phyloP scores from a whole-genome alignment of 2,113 vertebrate genomes.

The Xiphias gladius region DNA sequence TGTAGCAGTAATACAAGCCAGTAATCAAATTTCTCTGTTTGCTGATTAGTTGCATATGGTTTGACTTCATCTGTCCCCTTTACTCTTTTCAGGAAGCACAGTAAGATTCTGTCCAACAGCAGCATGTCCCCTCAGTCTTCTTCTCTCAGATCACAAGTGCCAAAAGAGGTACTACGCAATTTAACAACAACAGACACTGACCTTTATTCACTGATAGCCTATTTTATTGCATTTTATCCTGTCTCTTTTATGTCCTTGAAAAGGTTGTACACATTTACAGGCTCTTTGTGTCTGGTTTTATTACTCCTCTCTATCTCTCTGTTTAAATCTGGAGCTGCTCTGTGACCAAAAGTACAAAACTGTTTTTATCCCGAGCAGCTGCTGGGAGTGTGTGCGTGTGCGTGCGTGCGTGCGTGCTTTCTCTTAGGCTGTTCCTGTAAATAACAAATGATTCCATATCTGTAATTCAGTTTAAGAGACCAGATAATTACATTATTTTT shows the following conservation, averaged over 20 bases:
- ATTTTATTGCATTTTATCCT: not conserved
- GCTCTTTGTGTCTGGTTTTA: slow-evolving; percentile 5
- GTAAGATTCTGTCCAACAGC: slow-evolving; percentile 91
- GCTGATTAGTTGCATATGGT: slow-evolving; percentile 9
- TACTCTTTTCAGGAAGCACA: slow-evolving; percentile 90
- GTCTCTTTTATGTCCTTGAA: not conserved
- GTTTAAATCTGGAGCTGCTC: slow-evolving; percentile 30
- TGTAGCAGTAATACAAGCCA: not conserved
- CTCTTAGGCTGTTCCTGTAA: not conserved
- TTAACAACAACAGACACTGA: not conserved
- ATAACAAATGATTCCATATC: not conserved
- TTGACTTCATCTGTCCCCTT: slow-evolving; percentile 1
- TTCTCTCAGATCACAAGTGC: slow-evolving; percentile 89
- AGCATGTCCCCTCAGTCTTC: slow-evolving; percentile 84
- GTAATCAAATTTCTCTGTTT: not conserved
- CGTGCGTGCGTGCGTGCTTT: slow-evolving; percentile 22
- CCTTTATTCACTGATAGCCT: not conserved
- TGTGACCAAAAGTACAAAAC: slow-evolving; percentile 15
- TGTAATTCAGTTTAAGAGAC: not conserved
- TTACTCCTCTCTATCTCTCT: not conserved
- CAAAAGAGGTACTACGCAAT: slow-evolving; percentile 88
- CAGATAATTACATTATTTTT: not conserved
- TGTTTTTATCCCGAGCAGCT: slow-evolving; percentile 8
- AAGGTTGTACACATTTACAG: not conserved
- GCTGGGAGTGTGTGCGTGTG: not conserved